Evolutionary conservation across 2,888 invertebrate species (phyloP).

Genomic region (Anthrax anthrax): DNA sequence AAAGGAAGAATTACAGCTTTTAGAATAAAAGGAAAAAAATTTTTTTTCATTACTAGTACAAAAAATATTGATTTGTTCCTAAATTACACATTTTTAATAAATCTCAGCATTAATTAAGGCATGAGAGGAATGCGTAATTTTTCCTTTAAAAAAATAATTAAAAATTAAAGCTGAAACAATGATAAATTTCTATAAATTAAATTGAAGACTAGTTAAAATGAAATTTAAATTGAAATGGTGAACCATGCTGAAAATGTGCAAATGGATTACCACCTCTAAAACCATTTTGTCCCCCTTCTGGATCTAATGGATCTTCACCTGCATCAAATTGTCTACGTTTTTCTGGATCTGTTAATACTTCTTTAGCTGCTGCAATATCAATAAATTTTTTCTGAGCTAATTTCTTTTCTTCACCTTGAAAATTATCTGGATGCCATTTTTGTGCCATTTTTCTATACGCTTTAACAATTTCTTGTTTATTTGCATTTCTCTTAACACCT

Average conservation of each 20-base stretch:
- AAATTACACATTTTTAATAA: too few species aligned
- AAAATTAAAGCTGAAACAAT: too few species aligned
- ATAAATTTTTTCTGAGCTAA: slow-evolving; percentile 95
- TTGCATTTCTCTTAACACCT: slow-evolving; percentile 77
- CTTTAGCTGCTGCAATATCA: slow-evolving; percentile 97
- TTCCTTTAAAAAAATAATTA: too few species aligned
- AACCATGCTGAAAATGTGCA: slow-evolving; percentile 69
- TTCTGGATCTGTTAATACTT: slow-evolving; percentile 75
- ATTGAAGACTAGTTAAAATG: slow-evolving; percentile 75
- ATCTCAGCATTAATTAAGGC: too few species aligned
- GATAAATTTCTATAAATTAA: too few species aligned
- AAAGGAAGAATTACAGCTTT: too few species aligned
- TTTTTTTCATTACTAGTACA: too few species aligned
- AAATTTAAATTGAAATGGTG: slow-evolving; percentile 93
- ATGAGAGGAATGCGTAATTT: too few species aligned
- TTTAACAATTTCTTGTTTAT: slow-evolving; percentile 85
- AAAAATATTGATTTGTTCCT: too few species aligned
- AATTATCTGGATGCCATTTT: slow-evolving; percentile 99
- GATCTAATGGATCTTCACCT: slow-evolving; percentile 94
- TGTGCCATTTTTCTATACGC: slow-evolving; percentile 94
- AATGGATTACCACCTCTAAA: slow-evolving; percentile 52
- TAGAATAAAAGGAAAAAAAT: too few species aligned
- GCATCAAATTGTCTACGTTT: slow-evolving; percentile 88
- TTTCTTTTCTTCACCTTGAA: slow-evolving; percentile 77
- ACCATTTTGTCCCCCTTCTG: slow-evolving; percentile 53